Base-by-base conservation (phyloP, 2,797 vertebrate genomes). In the Brachyalestes nurse region DNA sequence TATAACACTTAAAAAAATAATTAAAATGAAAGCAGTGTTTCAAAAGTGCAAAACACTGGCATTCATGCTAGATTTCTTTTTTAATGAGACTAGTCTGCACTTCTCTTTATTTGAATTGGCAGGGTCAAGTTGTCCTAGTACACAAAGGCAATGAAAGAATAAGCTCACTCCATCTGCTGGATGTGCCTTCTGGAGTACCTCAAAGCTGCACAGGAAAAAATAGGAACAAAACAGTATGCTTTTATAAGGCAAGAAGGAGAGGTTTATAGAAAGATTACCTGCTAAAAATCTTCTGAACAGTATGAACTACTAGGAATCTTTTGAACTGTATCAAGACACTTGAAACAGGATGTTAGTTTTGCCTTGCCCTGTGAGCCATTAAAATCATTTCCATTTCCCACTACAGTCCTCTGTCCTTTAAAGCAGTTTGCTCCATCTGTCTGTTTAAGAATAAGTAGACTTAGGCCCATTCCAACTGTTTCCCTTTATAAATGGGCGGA, bases 71-170 rank as follows among this genome's bases (percentile, higher is more conserved):
- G 49, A 53, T 25, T 70, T 21, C 42, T 19, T 61, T 66, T 53
- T 53, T 16, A 55, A 71, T 28, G 13, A 71, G 47, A 25, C 38
- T 71, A 71, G 47, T 17, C 69, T 53, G 51, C 23, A 71, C 28
- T 40, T 34, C 25, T 17, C 14, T 6, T 53, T 42, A 7, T 64
- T 55, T 72, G n/a, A 21, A 19, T 6, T 72, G 71, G 28, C 53
- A 40, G 51, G 71, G 71, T 72, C 71, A 72, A 72, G 34, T 64
- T 47, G 21, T 65, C 57, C 67, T 34, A 21, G 42, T 34, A 71
- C 66, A 78, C 42, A 61, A 38, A 79, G 19, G 55, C 57, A 21
- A 21, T 8, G 45, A 45, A 61, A 79, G 69, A 38, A 53, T n/a
- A 51, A 13, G n/a, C 34, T 13, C 53, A 9, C 53, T 72, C 53